Base-by-base conservation (phyloP, 2,113 vertebrate species). In the Petrocephalus zakoni region DNA sequence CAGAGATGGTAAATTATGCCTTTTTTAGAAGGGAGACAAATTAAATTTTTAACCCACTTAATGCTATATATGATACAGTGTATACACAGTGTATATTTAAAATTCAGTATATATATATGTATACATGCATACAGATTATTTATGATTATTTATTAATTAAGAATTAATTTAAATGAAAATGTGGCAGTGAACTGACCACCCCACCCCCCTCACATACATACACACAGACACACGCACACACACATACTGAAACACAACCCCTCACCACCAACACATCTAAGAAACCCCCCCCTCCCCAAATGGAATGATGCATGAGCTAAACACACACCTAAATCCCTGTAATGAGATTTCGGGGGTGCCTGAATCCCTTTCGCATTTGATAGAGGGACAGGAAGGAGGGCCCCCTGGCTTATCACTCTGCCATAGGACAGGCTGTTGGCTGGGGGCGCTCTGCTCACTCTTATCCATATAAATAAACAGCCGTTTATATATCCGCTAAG, bases 361-460 rank as follows among this genome's bases (percentile, higher is more conserved):
- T 87, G 13, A 78, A 87, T 87, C 61, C 82, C 86, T 78, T 87
- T 87, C 64, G 53, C 87, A 87, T 78, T 53, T 87, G 87, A 87
- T 68, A 9, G 64, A 87, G 86, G 86, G 86, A 87, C 72, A 34
- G 61, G 4, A 34, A 19, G 72, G 49, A 88, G 87, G 87, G 53
- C 42, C 8, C 51, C 9, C 9, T 25, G 72, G 17, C 75, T 88
- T 88, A 58, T 88, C 87, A 82, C 72, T 81, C 72, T 42, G 51
- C 56, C 21, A n/a, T 55, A 37, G 17, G 25, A 72, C 49, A 81
- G 68, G 68, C 68, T 19, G 68, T 11, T 53, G 47, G 68, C 19
- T 51, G 51, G 47, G 34, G 52, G 52, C 19, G 34, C 72, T 42
- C 29, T 53, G 64, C n/a, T 68, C 64, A 81, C 47, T 78, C 15